Conservation (phyloP, 2,888 invertebrate genomes). For the Ditula angustiorana region DNA sequence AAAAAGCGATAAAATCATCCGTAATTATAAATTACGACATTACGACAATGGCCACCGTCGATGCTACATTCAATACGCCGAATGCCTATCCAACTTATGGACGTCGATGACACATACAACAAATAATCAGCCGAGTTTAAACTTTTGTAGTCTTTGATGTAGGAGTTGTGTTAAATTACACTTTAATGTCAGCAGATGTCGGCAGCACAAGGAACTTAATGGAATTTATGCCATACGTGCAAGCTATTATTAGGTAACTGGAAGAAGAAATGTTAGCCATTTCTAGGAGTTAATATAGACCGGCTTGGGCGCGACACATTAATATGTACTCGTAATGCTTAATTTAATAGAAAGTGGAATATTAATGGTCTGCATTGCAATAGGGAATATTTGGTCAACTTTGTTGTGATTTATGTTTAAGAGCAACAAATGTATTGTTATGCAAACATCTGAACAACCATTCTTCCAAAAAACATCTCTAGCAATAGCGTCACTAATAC, state of each 20-base stretch:
- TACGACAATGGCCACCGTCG: conserved; percentile 1
- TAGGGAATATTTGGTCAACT: neutral
- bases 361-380: neutral
- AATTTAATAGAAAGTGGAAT: too few species aligned
- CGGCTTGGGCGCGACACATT: neutral
- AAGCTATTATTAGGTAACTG: conserved; percentile 27
- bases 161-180: neutral
- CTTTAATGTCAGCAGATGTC: conserved; percentile 2
- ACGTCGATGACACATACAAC: conserved; percentile 7
- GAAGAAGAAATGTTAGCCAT: conserved; percentile 15
- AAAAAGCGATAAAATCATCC: too few species aligned
- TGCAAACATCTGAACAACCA: too few species aligned
- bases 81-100: neutral
- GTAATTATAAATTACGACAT: too few species aligned
- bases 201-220: conserved; percentile 4
- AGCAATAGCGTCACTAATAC: too few species aligned
- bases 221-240: conserved; percentile 20
- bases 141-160: neutral
- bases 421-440: too few species aligned
- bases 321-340: too few species aligned
- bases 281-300: conserved; percentile 25
- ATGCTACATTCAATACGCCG: neutral
- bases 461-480: too few species aligned
- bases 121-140: conserved; percentile 25
- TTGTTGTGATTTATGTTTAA: too few species aligned